Conservation (phyloP, 2,888 invertebrate species). For the Coenonympha arcania region DNA sequence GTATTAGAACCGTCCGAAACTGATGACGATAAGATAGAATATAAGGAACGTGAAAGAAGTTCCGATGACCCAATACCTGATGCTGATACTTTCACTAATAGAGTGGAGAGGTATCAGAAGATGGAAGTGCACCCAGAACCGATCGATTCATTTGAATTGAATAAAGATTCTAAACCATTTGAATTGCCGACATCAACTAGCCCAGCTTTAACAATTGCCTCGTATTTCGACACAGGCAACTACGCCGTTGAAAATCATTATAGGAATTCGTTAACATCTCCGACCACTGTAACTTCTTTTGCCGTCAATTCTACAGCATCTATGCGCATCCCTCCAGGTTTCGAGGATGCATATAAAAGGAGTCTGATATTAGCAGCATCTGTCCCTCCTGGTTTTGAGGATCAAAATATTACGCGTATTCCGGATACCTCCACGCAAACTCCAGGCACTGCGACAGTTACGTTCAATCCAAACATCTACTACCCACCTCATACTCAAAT, state of each 20-base stretch:
- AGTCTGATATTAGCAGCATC: conserved; percentile 30
- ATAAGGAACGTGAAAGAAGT: conserved; percentile 38
- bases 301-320: conserved; percentile 26
- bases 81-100: conserved; percentile 55
- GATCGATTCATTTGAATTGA: conserved; percentile 23
- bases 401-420: conserved; percentile 28
- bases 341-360: conserved; percentile 52
- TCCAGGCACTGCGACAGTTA: conserved; percentile 1
- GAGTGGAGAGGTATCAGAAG: conserved; percentile 58
- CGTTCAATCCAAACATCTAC: conserved; percentile 3
- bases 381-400: conserved; percentile 19
- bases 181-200: conserved; percentile 34
- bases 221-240: conserved; percentile 67
- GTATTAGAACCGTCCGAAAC: conserved; percentile 60
- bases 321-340: conserved; percentile 54
- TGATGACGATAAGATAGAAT: conserved; percentile 59
- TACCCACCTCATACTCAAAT: conserved; percentile 45
- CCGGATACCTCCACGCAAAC: conserved; percentile 13
- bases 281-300: conserved; percentile 28
- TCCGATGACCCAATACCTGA: conserved; percentile 40
- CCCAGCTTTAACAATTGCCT: conserved; percentile 52
- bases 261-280: conserved; percentile 46
- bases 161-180: conserved; percentile 26
- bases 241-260: conserved; percentile 63
- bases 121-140: conserved; percentile 37